Evolutionary conservation across 1,140 invertebrate genomes (phyloP).

Genomic region (Lepidurus arcticus): DNA sequence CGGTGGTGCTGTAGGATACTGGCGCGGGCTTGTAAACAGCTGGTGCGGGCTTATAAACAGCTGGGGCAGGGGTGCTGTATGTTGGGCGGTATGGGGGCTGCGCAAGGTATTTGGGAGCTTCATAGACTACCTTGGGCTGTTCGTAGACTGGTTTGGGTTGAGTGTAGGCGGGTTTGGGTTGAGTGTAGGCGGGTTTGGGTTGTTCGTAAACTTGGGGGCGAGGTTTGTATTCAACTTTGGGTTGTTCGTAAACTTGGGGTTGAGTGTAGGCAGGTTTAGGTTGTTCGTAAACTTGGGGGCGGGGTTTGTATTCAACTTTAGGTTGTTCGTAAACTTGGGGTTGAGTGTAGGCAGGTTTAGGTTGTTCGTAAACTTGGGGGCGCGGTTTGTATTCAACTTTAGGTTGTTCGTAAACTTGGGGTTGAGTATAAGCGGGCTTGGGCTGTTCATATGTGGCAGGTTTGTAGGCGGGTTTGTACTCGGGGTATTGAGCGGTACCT

Average conservation of each 20-base stretch:
- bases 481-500: constrained; percentile 24
- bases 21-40: background rate
- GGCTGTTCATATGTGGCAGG: background rate
- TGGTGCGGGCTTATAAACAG: background rate
- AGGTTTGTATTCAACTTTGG: background rate
- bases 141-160: background rate
- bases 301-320: constrained; percentile 2
- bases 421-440: background rate
- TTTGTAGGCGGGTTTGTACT: constrained; percentile 28
- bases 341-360: background rate
- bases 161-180: background rate
- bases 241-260: background rate
- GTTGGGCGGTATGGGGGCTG: background rate
- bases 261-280: background rate
- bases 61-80: background rate
- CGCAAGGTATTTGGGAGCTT: background rate
- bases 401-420: background rate
- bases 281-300: background rate
- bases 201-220: background rate
- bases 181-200: background rate
- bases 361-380: background rate
- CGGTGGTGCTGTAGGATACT: background rate
- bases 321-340: background rate
- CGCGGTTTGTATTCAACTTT: background rate
- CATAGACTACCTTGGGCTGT: background rate